Conservation (phyloP, 23 tunicate species). For the Clavelina lepadiformis region DNA sequence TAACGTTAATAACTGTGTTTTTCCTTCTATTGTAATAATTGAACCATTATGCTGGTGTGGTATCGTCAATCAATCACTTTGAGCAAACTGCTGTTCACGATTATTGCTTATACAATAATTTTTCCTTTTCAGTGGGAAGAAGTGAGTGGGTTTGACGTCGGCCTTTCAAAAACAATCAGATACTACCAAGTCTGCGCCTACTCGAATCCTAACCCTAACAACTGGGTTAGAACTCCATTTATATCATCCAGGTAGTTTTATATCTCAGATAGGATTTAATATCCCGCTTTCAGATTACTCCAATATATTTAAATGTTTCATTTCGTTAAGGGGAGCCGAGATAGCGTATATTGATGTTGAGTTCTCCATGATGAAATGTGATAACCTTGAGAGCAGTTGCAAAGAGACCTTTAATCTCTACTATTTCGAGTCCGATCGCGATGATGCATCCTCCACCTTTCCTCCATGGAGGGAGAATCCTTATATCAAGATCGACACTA, state of each 20-base stretch:
- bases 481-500: slow-evolving; percentile 70
- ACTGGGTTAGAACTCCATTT: slow-evolving; percentile 76
- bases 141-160: slow-evolving; percentile 53
- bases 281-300: background rate
- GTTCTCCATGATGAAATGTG: slow-evolving; percentile 77
- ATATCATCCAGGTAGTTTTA: slow-evolving; percentile 55
- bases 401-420: slow-evolving; percentile 70
- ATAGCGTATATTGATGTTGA: slow-evolving; percentile 84
- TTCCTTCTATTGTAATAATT: no score
- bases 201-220: slow-evolving; percentile 17
- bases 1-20: no score
- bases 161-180: slow-evolving; percentile 41
- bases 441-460: slow-evolving; percentile 55
- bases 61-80: no score
- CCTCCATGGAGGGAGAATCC: slow-evolving; percentile 81
- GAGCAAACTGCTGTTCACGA: background rate
- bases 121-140: slow-evolving; percentile 79
- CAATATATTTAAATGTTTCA: background rate
- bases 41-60: no score
- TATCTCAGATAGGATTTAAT: background rate
- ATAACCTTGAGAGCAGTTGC: slow-evolving; percentile 32
- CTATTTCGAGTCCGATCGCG: slow-evolving; percentile 52
- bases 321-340: slow-evolving; percentile 39
- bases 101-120: background rate
- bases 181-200: slow-evolving; percentile 72